Evolutionary conservation across 2,797 vertebrate species (phyloP).

Genomic region (Rhinatrema bivittatum): DNA sequence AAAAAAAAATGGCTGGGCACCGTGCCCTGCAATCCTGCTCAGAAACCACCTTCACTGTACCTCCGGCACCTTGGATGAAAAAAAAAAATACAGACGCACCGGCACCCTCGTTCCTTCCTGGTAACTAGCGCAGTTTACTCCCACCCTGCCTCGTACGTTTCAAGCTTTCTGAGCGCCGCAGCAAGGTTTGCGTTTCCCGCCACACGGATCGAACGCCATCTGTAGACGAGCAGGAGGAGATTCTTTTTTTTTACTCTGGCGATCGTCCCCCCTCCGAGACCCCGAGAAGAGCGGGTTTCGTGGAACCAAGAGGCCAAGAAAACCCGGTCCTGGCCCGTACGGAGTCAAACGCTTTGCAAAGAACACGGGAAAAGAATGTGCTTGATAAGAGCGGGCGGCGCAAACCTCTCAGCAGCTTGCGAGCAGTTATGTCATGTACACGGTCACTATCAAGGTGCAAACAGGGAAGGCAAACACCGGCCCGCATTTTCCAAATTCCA

Average conservation of each 20-base stretch:
- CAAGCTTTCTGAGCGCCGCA: no score
- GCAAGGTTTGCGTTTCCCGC: no score
- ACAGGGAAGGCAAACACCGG: conserved; percentile 38
- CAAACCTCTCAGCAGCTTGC: conserved; percentile 16
- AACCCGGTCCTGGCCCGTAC: background rate
- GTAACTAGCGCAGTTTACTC: no score
- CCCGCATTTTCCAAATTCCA: conserved; percentile 40
- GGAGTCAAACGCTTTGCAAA: background rate
- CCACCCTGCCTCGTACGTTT: no score
- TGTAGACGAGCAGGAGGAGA: no score
- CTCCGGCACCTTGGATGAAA: no score
- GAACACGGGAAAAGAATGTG: conserved; percentile 11
- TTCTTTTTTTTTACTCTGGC: no score
- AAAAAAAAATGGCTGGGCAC: background rate
- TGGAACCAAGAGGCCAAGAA: background rate
- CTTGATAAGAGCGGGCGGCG: background rate
- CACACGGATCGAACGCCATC: no score
- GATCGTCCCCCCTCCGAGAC: no score
- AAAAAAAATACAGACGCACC: no score
- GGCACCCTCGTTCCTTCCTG: no score
- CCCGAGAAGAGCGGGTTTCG: no score
- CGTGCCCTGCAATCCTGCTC: background rate
- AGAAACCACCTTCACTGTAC: background rate
- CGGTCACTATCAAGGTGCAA: conserved; percentile 46
- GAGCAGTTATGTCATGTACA: conserved; percentile 28